Base-by-base conservation (phyloP, 2,888 invertebrate genomes). In the Carcina quercana region DNA sequence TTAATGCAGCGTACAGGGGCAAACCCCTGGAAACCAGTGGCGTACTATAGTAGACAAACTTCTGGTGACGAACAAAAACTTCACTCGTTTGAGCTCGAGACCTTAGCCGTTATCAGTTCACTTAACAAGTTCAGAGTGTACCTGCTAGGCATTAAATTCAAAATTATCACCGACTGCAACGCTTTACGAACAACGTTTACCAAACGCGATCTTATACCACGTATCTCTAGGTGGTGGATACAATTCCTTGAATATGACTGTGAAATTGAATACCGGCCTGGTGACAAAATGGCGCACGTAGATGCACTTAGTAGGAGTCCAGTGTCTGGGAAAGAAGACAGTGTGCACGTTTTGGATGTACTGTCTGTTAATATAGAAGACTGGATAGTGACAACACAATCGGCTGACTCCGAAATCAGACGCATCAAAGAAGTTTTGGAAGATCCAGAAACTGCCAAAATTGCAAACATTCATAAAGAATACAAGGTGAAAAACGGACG, bases 41-140 rank as follows among this genome's bases (percentile, higher is more conserved):
- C 42, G 0, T 42, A 28, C n/a, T 40, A 28, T 12, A 44, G 36
- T 24, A 28, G 38, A 1, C 25, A 36, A 13, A 43, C 41, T 22
- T 31, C 45, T 2, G 30, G 35, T 1, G 45, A 47, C 4, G 47
- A 49, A 27, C 32, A 36, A 25, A 28, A 41, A 5, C 41, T 40
- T 2, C 40, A 39, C 12, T 34, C 43, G 1, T 47, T 37, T 30
- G 47, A 51, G 13, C 22, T 51, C 2, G 46, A 51, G 24, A 42
- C 46, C 1, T 21, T 45, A 5, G 42, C 42, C 1, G 28, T 43
- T 0, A 19, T 46, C 11, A 11, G 31, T 2, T 40, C 43, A 3
- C 25, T 49, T 8, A 22, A 34, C n/a, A 36, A 33, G 19, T 49
- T 49, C 25, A 24, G 45, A 5, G 42, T 43, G 0, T 45, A 41